Evolutionary conservation across 2,888 invertebrate genomes (phyloP).

Genomic region (Mythimna albipuncta): DNA sequence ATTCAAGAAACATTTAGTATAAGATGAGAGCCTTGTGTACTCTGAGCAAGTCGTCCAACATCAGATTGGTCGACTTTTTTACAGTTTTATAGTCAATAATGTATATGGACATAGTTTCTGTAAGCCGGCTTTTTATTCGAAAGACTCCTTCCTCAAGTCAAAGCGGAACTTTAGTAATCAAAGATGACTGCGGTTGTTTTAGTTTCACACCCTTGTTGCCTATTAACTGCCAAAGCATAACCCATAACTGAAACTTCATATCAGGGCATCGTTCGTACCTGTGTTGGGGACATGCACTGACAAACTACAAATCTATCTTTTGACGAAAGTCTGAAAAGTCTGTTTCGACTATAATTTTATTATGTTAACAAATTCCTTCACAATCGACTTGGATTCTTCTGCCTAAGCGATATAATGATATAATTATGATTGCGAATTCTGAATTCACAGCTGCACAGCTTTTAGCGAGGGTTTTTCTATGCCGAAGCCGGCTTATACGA

Average conservation of each 20-base stretch:
- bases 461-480: slow-evolving; percentile 10
- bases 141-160: background rate
- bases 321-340: too few species aligned
- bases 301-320: too few species aligned
- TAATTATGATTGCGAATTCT: slow-evolving; percentile 12
- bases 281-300: too few species aligned
- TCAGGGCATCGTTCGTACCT: too few species aligned
- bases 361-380: background rate
- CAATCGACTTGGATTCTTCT: background rate
- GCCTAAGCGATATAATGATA: background rate
- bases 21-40: background rate
- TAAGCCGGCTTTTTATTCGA: slow-evolving; percentile 23
- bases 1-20: background rate
- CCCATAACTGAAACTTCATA: too few species aligned
- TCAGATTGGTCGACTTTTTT: background rate
- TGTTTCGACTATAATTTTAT: too few species aligned
- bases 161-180: background rate
- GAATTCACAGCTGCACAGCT: background rate
- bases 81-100: slow-evolving; percentile 9
- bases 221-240: too few species aligned
- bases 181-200: background rate
- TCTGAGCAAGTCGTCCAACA: background rate
- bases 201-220: too few species aligned
- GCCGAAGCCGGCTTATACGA: slow-evolving; percentile 33
- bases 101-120: background rate